Evolutionary conservation across 2,113 vertebrate genomes (phyloP).

Genomic region (Vulpes vulpes): DNA sequence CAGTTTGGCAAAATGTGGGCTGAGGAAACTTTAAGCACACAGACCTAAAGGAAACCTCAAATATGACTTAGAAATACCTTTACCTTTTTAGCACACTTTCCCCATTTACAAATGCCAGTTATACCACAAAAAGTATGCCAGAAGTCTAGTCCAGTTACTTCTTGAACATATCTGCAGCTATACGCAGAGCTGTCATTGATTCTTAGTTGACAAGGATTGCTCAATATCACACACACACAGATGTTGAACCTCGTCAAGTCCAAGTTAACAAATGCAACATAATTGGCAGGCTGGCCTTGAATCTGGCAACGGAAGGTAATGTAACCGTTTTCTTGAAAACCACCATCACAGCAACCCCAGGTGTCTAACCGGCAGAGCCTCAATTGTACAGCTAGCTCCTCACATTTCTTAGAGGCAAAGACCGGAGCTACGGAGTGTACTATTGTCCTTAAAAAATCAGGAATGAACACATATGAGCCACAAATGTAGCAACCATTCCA

Average conservation of each 20-base stretch:
- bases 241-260: neutral
- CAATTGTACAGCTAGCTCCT: neutral
- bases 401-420: neutral
- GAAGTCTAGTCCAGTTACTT: neutral
- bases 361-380: neutral
- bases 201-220: neutral
- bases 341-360: neutral
- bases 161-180: neutral
- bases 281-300: neutral
- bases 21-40: neutral
- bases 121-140: neutral
- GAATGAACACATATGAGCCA: slow-evolving; percentile 69
- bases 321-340: neutral
- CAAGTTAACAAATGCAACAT: neutral
- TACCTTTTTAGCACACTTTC: neutral
- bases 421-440: neutral
- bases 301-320: neutral
- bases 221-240: neutral
- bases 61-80: slow-evolving; percentile 2
- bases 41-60: slow-evolving; percentile 11
- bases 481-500: slow-evolving; percentile 61
- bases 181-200: neutral
- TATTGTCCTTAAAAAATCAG: neutral
- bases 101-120: neutral
- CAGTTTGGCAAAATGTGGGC: slow-evolving; percentile 1